A percentile compares a stretch with the other conserved stretches of the same genome.
Conservation (phyloP, 1,140 invertebrate genomes). For the Pseudomyrmex dendroicus region DNA sequence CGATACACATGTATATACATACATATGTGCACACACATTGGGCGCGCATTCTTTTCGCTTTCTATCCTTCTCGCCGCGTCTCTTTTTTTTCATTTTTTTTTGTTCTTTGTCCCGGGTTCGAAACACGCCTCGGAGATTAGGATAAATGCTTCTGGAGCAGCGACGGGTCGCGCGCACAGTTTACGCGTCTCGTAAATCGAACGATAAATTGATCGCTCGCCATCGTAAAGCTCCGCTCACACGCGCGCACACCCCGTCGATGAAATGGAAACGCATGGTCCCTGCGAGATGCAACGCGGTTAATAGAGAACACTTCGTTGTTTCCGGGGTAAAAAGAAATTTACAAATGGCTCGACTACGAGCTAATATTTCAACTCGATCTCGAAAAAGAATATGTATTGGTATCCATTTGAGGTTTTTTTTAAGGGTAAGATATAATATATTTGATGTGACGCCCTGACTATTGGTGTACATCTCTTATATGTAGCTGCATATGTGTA, state of each 20-base stretch:
- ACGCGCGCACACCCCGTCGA: slow-evolving; percentile 29
- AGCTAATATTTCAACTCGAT: not conserved
- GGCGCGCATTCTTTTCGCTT: slow-evolving; percentile 44
- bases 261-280: slow-evolving; percentile 58
- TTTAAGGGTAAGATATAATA: no score
- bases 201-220: slow-evolving; percentile 77
- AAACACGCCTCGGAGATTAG: slow-evolving; percentile 79
- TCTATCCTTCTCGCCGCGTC: not conserved
- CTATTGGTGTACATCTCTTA: no score
- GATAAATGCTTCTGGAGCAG: slow-evolving; percentile 71
- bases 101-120: slow-evolving; percentile 66
- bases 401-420: not conserved
- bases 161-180: slow-evolving; percentile 56
- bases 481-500: no score
- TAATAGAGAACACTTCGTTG: slow-evolving; percentile 37
- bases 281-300: slow-evolving; percentile 47
- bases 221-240: slow-evolving; percentile 67
- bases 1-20: slow-evolving; percentile 10
- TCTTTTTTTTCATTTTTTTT: slow-evolving; percentile 22
- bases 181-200: slow-evolving; percentile 77
- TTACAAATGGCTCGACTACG: slow-evolving; percentile 4
- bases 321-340: not conserved
- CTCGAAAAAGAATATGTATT: not conserved
- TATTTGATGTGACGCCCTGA: no score
- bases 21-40: not conserved